Base-by-base conservation (phyloP, 2,888 invertebrate species). In the Apantesis nais region DNA sequence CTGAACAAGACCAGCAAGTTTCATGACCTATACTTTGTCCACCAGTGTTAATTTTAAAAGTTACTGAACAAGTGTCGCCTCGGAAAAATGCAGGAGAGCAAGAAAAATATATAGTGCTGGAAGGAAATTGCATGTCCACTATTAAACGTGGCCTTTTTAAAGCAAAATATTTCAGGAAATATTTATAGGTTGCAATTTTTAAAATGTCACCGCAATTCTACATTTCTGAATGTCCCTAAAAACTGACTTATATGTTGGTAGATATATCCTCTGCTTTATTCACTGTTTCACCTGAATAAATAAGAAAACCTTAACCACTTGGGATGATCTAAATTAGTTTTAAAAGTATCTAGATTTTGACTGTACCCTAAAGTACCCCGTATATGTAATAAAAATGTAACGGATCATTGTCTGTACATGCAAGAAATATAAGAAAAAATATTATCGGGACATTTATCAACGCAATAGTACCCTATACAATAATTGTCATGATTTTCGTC, bases 21-120 rank as follows among this genome's bases (percentile, higher is more conserved):
- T 74, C 68, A 71, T 72, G 75, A 80, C 78, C 69, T 82, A 81
- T 80, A 79, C 73, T 79, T 74, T 67, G 65, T 39, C 68, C 72
- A 74, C 61, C 78, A 76, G 79, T 81, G 83, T 84, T 82, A 79
- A 83, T 86, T 83, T 86, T 76, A 80, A 83, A 79, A 84, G 75
- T 75, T 75, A 62, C 31, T 12, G 39, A 79, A 81, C 73, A 77
- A 78, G 78, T 77, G 74, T 74, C 52, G 76, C 68, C 71, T 66
- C 62, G 8, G 72, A 78, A 41, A 73, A 78, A 76, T 76, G 67
- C 67, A 62, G 68, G 73, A 76, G 67, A 75, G 67, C 72, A 68
- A 69, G 75, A 67, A 79, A 82, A 79, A 76, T 73, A 37, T 78
- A 74, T 73, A 68, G 34, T 67, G 62, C 58, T 71, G 31, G 52